Conservation (phyloP, 2,113 vertebrate species). For the Peromyscus polionotus region DNA sequence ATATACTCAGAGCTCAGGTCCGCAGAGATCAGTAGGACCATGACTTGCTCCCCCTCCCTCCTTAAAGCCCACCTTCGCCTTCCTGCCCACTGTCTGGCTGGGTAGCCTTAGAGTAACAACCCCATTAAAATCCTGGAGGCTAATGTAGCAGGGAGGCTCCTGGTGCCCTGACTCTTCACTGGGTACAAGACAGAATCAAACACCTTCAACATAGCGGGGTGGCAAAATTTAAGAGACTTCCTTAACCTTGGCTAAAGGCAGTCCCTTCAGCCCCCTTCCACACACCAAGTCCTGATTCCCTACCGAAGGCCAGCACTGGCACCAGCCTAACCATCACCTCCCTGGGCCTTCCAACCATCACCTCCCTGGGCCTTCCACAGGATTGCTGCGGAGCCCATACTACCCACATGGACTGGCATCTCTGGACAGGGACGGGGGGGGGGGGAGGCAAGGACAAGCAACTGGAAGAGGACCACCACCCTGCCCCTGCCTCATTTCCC, state of each 20-base stretch:
- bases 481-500: not conserved
- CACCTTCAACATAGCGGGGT: not conserved
- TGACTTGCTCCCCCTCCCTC: no score
- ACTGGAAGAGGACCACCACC: not conserved
- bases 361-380: not conserved
- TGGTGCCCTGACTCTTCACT: not conserved
- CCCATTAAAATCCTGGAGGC: not conserved
- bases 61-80: not conserved
- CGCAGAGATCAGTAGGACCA: not conserved
- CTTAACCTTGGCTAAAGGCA: not conserved
- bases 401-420: not conserved
- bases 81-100: not conserved
- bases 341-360: not conserved
- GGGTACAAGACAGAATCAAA: not conserved
- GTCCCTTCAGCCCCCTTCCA: not conserved
- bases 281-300: not conserved
- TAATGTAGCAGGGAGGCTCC: not conserved
- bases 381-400: not conserved
- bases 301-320: not conserved
- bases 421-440: not conserved
- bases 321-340: not conserved
- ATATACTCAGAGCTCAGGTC: not conserved
- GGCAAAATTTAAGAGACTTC: not conserved
- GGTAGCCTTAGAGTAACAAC: not conserved
- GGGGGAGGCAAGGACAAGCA: not conserved